A percentile compares a stretch with the other conserved stretches of the same genome.
Conservation (phyloP, 2,797 vertebrate genomes). For the Forpus xanthops region DNA sequence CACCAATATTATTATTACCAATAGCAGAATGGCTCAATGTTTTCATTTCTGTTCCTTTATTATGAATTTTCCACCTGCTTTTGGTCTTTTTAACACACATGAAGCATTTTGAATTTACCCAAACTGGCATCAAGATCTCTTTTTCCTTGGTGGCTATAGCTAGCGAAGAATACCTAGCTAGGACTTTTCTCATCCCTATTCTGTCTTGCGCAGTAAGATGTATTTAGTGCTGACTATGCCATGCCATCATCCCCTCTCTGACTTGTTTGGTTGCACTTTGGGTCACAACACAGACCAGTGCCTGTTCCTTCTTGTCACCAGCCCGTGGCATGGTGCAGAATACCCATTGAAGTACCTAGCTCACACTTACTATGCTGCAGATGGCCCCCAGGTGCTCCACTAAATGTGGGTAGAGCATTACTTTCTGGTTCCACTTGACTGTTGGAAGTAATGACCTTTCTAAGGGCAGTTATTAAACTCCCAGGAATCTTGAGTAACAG, state of each 20-base stretch:
- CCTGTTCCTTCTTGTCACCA: not conserved
- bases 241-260: not conserved
- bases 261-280: not conserved
- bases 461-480: not conserved
- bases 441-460: not conserved
- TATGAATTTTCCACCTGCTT: not conserved
- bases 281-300: not conserved
- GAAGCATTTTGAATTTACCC: not conserved
- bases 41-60: not conserved
- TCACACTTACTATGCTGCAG: accelerated
- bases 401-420: not conserved
- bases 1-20: not conserved
- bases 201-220: not conserved
- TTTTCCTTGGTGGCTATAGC: not conserved
- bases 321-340: not conserved
- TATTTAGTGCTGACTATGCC: not conserved
- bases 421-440: not conserved
- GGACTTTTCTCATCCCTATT: not conserved
- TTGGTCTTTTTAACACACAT: not conserved
- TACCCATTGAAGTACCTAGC: not conserved
- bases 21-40: not conserved
- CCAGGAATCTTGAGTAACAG: not conserved
- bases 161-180: not conserved
- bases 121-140: not conserved
- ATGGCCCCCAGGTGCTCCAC: accelerated